Conservation (phyloP, 2,797 vertebrate species). For the Siniperca scherzeri region DNA sequence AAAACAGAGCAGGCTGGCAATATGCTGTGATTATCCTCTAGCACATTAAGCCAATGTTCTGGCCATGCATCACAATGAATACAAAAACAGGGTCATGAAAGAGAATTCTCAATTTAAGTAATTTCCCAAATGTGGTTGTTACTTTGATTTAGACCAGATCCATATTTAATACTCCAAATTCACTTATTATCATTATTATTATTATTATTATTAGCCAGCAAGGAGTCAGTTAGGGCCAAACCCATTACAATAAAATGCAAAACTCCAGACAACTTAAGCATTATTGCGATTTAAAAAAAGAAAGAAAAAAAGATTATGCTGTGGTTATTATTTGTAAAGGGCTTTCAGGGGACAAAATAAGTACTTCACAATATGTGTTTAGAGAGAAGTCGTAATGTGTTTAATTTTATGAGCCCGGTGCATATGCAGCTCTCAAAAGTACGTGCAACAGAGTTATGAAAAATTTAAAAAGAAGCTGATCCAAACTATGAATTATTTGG, state of each 20-base stretch:
- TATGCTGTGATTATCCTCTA: constrained; percentile 56
- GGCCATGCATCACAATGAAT: constrained; percentile 44
- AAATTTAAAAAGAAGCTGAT: constrained; percentile 6
- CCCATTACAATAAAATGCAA: constrained; percentile 36
- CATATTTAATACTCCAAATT: constrained; percentile 47
- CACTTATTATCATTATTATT: constrained; percentile 25
- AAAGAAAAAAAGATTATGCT: not conserved
- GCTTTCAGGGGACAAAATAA: constrained; percentile 19
- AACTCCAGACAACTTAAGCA: constrained; percentile 1
- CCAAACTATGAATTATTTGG: constrained; percentile 39
- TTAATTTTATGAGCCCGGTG: constrained; percentile 31
- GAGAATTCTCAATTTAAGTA: constrained; percentile 56
- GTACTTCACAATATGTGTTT: constrained; percentile 10
- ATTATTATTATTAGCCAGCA: constrained; percentile 24
- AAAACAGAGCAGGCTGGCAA: constrained; percentile 38
- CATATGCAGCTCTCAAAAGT: constrained; percentile 13
- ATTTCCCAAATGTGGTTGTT: constrained; percentile 49
- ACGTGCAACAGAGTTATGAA: constrained; percentile 22
- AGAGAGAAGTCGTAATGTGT: constrained; percentile 1
- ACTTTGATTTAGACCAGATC: constrained; percentile 58
- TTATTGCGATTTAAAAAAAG: constrained; percentile 23
- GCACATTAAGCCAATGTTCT: constrained; percentile 50
- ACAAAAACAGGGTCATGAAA: constrained; percentile 51
- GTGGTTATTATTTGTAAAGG: constrained; percentile 17
- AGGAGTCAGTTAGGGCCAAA: constrained; percentile 33